Evolutionary conservation across 2,888 invertebrate species (phyloP).

Genomic region (Eristalinus sepulchralis): DNA sequence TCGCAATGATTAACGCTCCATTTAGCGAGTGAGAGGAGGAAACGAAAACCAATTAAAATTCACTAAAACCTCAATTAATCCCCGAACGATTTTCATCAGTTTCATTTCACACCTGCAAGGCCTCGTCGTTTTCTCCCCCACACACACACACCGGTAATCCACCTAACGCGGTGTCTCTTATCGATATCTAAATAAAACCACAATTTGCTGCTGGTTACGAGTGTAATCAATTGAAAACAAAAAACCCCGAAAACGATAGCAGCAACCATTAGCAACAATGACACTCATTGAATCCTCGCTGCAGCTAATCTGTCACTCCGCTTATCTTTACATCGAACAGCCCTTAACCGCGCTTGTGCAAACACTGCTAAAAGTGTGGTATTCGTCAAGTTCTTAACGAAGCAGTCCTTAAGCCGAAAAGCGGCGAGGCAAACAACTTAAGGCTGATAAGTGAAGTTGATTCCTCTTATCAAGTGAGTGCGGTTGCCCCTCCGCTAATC

Average conservation of each 20-base stretch:
- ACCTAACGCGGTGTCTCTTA: neutral
- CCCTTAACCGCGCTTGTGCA: neutral
- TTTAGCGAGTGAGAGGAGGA: neutral
- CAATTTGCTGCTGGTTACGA: neutral
- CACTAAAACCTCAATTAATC: neutral
- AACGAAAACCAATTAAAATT: neutral
- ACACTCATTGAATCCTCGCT: conserved; percentile 1
- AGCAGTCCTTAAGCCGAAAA: neutral
- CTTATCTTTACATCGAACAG: conserved; percentile 8
- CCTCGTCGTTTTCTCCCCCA: neutral
- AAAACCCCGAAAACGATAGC: neutral
- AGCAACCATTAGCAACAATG: conserved; percentile 33
- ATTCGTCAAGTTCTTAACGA: neutral
- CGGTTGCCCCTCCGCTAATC: neutral
- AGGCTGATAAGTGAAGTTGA: neutral
- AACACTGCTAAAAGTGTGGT: neutral
- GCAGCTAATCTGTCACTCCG: neutral
- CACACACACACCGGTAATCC: neutral
- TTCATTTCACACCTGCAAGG: neutral
- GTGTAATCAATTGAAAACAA: neutral
- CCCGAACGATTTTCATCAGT: neutral
- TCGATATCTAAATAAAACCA: neutral
- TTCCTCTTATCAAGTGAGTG: neutral
- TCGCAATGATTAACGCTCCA: neutral
- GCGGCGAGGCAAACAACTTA: neutral